Conservation (phyloP, 2,797 vertebrate species). For the Chanos chanos region DNA sequence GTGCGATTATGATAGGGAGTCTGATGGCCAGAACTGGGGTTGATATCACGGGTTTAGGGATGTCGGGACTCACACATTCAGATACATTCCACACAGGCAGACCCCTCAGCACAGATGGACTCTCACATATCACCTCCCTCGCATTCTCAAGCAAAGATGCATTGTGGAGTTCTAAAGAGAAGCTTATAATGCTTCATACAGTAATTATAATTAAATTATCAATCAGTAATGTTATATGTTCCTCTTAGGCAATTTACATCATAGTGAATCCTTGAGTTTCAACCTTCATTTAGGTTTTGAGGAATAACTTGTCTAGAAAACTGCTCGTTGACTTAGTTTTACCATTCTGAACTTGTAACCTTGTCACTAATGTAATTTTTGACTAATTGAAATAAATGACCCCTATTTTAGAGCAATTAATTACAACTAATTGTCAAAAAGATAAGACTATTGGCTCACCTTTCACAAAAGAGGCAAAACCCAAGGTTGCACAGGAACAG, state of each 20-base stretch:
- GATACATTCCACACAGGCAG: conserved; percentile 59
- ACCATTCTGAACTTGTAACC: too few relatives aligned
- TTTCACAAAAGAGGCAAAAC: conserved; percentile 33
- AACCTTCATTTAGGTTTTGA: too few relatives aligned
- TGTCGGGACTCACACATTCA: conserved; percentile 35
- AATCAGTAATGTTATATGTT: too few relatives aligned
- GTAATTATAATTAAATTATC: too few relatives aligned
- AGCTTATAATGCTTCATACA: too few relatives aligned
- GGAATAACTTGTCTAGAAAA: too few relatives aligned
- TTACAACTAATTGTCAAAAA: neutral
- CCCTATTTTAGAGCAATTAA: too few relatives aligned
- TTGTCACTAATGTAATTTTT: too few relatives aligned
- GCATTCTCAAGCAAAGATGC: conserved; percentile 54
- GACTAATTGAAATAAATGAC: too few relatives aligned
- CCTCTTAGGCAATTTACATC: too few relatives aligned
- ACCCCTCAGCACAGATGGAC: conserved; percentile 51
- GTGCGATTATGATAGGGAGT: conserved; percentile 13
- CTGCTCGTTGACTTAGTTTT: too few relatives aligned
- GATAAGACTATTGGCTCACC: conserved; percentile 10
- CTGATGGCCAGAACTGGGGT: conserved; percentile 8
- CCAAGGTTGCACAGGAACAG: conserved; percentile 57
- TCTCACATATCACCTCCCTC: conserved; percentile 54
- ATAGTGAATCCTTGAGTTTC: too few relatives aligned
- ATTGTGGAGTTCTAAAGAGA: conserved; percentile 57
- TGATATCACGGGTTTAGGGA: neutral